These are phyloP conservation scores for Cercocebus atys DNA, from an alignment of 2,113 vertebrate species.

Conservation along the genomic window DNA sequence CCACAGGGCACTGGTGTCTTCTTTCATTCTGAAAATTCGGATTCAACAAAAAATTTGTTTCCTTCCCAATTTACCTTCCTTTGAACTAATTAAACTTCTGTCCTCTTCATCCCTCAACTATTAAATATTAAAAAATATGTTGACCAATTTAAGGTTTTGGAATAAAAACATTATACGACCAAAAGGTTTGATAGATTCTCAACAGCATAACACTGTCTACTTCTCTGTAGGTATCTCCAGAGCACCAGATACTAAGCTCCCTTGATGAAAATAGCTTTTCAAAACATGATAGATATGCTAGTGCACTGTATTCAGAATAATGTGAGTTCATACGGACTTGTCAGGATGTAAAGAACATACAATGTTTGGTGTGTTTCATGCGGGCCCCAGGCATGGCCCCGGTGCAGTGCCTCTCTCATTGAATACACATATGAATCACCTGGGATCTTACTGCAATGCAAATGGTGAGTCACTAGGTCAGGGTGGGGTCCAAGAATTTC, in stretches of 20 bases:
- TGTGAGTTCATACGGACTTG: background rate
- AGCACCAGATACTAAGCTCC: background rate
- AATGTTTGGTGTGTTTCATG: background rate
- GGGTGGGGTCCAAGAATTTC: background rate
- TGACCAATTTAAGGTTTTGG: background rate
- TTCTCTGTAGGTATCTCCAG: background rate
- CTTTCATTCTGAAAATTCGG: background rate
- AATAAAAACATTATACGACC: background rate
- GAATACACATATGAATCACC: background rate
- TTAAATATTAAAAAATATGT: background rate
- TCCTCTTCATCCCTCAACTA: background rate
- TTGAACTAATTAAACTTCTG: background rate
- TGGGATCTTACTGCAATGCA: background rate
- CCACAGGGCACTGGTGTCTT: background rate
- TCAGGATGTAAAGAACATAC: constrained; percentile 2
- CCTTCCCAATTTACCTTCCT: background rate
- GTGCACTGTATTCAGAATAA: background rate
- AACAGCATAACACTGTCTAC: background rate
- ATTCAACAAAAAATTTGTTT: background rate
- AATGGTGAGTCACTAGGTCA: background rate
- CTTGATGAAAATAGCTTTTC: background rate
- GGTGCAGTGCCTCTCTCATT: background rate
- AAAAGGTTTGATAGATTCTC: background rate
- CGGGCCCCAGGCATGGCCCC: background rate
- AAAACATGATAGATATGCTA: background rate